Evolutionary conservation across 2,113 vertebrate genomes (phyloP), one percentile per base, ranked within the genome.

Genomic region (Uria aalge): DNA sequence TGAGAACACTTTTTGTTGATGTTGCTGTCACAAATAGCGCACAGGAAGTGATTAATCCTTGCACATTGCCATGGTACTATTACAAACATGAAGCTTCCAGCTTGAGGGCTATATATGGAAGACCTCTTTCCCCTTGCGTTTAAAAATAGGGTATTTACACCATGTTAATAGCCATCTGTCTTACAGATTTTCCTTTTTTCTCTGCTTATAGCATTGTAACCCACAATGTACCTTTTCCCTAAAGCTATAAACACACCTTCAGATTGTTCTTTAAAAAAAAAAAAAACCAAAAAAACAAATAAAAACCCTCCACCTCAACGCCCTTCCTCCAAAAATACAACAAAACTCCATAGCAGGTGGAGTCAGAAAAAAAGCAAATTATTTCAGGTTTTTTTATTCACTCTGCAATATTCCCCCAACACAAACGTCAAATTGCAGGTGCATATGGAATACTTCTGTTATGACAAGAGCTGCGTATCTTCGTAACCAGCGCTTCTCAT

Each of bases 401-500:
- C 76, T 97, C 85, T 63, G 84, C 77, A 93, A 87, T 97, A 98
- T 97, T 98, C 97, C 97, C 98, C 32, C n/a, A 96, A 96, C 97
- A 94, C 93, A 95, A 96, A 92, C 2, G 23, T 97, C 96, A 96
- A 95, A 93, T 90, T 97, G 97, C 98, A 98, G 98, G 97, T 98
- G 98, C 96, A 95, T 38, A 57, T 6, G 6, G 93, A 97, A 97
- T 97, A 95, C 75, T 97, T 97, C 91, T 96, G 96, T 96, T 95
- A 94, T 98, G 96, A 98, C 97, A 98, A 97, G 95, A 83, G 90
- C 97, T 97, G 93, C 6, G 80, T 94, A 95, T 97, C 97, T 97
- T 93, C 38, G 53, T 91, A 96, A 97, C 77, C 47, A 80, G 92
- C 40, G 76, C 94, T 98, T 97, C 94, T 96, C 82, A 68, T 97